phyloP scores from a whole-genome alignment of 2,888 invertebrate species.

The Sarcophaga caerulescens region DNA sequence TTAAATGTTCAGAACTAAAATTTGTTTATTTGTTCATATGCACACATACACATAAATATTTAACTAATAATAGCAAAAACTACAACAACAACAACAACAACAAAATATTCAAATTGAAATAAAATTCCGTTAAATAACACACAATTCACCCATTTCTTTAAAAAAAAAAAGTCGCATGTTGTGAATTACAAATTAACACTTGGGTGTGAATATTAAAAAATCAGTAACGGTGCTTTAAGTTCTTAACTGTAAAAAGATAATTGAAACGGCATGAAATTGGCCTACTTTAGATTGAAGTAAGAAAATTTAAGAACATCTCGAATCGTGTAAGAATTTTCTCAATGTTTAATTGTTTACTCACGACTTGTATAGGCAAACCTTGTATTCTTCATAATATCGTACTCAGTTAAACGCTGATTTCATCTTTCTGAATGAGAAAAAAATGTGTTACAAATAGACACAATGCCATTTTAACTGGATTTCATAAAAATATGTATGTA shows the following conservation, averaged over 20 bases:
- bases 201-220: slow-evolving; percentile 29
- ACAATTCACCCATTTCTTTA: not conserved
- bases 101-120: not conserved
- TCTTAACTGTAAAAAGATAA: slow-evolving; percentile 34
- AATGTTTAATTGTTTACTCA: not conserved
- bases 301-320: not conserved
- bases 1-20: not conserved
- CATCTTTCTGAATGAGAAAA: too few relatives aligned
- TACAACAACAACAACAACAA: not conserved
- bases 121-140: slow-evolving; percentile 27
- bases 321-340: not conserved
- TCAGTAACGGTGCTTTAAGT: slow-evolving; percentile 19
- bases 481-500: too few relatives aligned
- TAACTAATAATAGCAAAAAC: too few relatives aligned
- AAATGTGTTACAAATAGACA: too few relatives aligned
- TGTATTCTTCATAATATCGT: too few relatives aligned
- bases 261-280: slow-evolving; percentile 43
- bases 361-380: too few relatives aligned
- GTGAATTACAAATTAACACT: slow-evolving; percentile 45
- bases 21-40: not conserved
- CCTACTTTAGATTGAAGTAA: slow-evolving; percentile 12
- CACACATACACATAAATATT: not conserved
- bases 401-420: too few relatives aligned
- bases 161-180: not conserved
- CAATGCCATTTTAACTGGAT: too few relatives aligned